Percentiles rank a stretch among this genome's conserved stretches.
phyloP scores from a whole-genome alignment of 1,140 invertebrate genomes.

The Lordiphosa mommai region DNA sequence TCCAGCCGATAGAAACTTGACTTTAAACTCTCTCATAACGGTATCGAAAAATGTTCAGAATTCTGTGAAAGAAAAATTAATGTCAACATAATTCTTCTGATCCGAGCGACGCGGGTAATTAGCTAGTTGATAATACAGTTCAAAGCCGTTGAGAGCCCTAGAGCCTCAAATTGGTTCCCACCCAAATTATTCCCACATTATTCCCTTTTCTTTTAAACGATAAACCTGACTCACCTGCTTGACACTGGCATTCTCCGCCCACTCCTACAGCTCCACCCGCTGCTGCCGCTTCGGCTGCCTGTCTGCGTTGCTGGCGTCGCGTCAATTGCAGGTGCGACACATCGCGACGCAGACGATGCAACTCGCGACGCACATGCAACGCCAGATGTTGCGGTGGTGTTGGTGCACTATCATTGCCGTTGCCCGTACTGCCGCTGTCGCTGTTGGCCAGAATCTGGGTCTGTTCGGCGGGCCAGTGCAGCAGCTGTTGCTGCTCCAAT shows the following conservation, averaged over 20 bases:
- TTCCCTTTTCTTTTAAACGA: too few species aligned
- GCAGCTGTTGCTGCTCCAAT: conserved; percentile 57
- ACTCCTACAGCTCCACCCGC: conserved; percentile 23
- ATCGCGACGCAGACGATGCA: conserved; percentile 74
- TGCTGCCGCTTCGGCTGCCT: conserved; percentile 55
- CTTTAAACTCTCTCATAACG: too few species aligned
- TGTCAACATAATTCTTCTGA: too few species aligned
- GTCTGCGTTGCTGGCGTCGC: conserved; percentile 70
- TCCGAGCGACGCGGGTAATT: too few species aligned
- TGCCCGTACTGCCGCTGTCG: conserved; percentile 10
- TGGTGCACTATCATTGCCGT: conserved; percentile 18
- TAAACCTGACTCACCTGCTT: conserved; percentile 72
- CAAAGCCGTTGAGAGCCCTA: too few species aligned
- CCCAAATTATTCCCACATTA: too few species aligned
- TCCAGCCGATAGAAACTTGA: too few species aligned
- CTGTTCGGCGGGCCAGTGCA: conserved; percentile 58
- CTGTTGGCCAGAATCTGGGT: conserved; percentile 30
- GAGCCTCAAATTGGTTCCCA: too few species aligned
- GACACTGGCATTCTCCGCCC: conserved; percentile 67
- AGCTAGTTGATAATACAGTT: too few species aligned
- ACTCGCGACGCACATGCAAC: conserved; percentile 62
- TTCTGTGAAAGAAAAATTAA: too few species aligned
- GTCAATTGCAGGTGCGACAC: conserved; percentile 73
- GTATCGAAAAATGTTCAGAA: too few species aligned
- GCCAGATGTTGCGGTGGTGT: conserved; percentile 15